Evolutionary conservation across 2,888 invertebrate species (phyloP).

Genomic region (Crematogaster levior): DNA sequence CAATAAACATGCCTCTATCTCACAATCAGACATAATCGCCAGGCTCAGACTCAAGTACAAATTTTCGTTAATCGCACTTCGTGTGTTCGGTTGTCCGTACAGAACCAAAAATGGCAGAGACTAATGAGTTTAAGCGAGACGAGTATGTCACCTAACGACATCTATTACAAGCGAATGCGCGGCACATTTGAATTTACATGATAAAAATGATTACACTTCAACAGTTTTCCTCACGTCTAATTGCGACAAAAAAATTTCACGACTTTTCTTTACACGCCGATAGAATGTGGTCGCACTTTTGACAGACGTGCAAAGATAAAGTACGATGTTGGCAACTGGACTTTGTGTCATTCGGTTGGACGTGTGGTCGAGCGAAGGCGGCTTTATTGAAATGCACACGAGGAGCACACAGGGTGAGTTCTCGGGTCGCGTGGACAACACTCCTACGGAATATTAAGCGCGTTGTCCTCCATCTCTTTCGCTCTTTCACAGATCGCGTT

Average conservation of each 20-base stretch:
- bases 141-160: too few species aligned
- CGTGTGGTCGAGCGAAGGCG: conserved; percentile 67
- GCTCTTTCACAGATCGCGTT: conserved; percentile 1
- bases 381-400: conserved; percentile 78
- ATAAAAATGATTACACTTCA: too few species aligned
- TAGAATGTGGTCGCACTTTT: neutral
- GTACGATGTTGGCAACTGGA: neutral
- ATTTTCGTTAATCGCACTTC: too few species aligned
- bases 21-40: too few species aligned
- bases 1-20: too few species aligned
- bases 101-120: too few species aligned
- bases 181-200: too few species aligned
- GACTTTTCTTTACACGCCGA: neutral
- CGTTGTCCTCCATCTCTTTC: conserved; percentile 51
- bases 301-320: conserved; percentile 18
- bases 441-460: conserved; percentile 82
- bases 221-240: too few species aligned
- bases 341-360: conserved; percentile 44
- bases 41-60: too few species aligned
- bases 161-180: too few species aligned
- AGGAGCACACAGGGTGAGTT: conserved; percentile 71
- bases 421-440: conserved; percentile 83
- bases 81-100: too few species aligned
- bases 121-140: too few species aligned
- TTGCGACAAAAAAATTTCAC: neutral